Conservation (phyloP, 2,113 vertebrate species). For the Actenoides lindsayi region DNA sequence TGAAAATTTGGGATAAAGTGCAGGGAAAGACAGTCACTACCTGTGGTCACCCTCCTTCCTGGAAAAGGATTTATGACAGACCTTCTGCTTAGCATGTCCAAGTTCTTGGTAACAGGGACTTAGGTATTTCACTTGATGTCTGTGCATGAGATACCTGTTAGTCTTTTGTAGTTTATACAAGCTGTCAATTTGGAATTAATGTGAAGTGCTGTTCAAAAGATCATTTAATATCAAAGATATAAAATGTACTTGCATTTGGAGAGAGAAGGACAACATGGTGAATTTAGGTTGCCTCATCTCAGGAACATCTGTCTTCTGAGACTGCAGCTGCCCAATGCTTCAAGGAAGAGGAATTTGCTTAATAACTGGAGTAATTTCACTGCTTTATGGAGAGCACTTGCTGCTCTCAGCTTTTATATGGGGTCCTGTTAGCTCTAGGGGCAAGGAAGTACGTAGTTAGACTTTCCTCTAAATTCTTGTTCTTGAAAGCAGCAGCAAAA, state of each 20-base stretch:
- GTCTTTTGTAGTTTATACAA: not conserved
- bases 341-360: constrained; percentile 1
- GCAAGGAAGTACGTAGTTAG: not conserved
- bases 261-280: not conserved
- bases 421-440: not conserved
- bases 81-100: not conserved
- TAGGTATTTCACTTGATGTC: not conserved
- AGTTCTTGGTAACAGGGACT: not conserved
- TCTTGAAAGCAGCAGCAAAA: not conserved
- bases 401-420: not conserved
- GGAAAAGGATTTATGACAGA: not conserved
- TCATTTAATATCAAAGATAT: constrained; percentile 12
- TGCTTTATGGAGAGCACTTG: not conserved
- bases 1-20: not conserved
- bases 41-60: not conserved
- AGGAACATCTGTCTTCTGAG: not conserved
- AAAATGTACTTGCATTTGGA: not conserved
- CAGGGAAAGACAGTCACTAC: not conserved
- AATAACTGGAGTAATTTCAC: not conserved
- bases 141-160: not conserved
- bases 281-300: not conserved
- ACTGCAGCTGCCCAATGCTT: not conserved
- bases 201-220: not conserved
- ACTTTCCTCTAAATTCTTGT: not conserved
- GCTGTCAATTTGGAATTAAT: not conserved